Conservation (phyloP, 1,140 invertebrate genomes). For the Monochamus saltuarius region DNA sequence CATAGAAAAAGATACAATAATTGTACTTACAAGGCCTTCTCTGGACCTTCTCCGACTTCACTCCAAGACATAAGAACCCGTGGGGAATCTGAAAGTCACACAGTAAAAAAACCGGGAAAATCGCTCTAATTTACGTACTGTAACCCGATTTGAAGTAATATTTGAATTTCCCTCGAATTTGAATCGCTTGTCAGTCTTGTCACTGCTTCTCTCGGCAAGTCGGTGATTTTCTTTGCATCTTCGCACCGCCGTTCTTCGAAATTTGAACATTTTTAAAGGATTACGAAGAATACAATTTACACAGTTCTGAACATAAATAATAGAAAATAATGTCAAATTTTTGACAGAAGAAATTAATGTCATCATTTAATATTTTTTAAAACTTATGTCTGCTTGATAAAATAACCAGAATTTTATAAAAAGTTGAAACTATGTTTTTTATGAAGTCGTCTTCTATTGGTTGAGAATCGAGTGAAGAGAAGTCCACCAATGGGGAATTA, state of each 20-base stretch:
- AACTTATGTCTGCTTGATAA: no score
- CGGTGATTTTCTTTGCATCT: conserved; percentile 5
- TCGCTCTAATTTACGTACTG: conserved; percentile 16
- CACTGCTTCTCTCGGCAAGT: background rate
- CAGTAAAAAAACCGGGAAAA: conserved; percentile 17
- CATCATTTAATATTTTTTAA: no score
- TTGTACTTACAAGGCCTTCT: conserved; percentile 22
- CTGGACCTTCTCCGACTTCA: conserved; percentile 6
- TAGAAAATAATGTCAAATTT: no score
- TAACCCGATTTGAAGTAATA: conserved; percentile 23
- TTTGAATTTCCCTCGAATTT: conserved; percentile 22
- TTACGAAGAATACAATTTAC: background rate
- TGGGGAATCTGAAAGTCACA: conserved; percentile 25
- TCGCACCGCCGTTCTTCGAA: background rate
- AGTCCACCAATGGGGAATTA: no score
- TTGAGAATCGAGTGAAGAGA: no score
- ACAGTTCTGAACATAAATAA: no score
- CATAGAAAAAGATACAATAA: background rate
- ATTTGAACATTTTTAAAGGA: background rate
- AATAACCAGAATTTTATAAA: no score
- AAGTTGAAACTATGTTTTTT: no score
- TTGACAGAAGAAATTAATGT: no score
- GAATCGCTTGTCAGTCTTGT: background rate
- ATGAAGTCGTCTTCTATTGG: no score
- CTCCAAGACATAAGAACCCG: conserved; percentile 22